Evolutionary conservation across 2,113 vertebrate genomes (phyloP), one percentile per base, ranked within the genome.

Genomic region (Eulacestoma nigropectus): DNA sequence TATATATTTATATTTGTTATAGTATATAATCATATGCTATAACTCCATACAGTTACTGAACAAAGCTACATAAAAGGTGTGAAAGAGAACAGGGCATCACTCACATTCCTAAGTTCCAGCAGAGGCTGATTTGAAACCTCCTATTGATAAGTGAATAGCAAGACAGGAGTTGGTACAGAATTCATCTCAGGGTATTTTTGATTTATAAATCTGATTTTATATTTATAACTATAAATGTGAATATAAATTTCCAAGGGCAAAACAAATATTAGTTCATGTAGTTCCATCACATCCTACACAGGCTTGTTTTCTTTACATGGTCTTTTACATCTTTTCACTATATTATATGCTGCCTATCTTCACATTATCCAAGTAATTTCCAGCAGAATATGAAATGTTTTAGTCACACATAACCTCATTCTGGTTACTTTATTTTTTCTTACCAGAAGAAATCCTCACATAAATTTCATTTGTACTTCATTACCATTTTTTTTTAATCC

Each of bases 171-270:
- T 56, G 15, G 11, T 69, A 14, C 16, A 67, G 46, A 70, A 93
- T 88, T 91, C 3, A 2, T 87, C 25, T 52, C 2, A 3, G 26
- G 3, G 16, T 59, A 41, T n/a, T 95, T 92, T 75, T 88, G 26
- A 85, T 85, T 95, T 84, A 78, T 60, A 75, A 87, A 78, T 67
- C 30, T 91, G 60, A 81, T 87, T 87, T 95, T 65, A 37, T 85
- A 87, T 87, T 78, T 94, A 62, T 88, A 85, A 55, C 32, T 77
- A 53, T 53, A 80, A 88, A 53, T 63, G 25, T 22, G 39, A 89
- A 50, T 68, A 70, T 55, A 75, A 68, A 82, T 79, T 79, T 87
- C 25, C 42, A 72, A 70, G 35, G 32, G 30, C 25, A 93, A 86
- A 92, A 78, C 42, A 50, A 67, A 86, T 80, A 46, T 33, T 75